These are phyloP conservation scores for Capricornis sumatraensis DNA, from an alignment of 2,113 vertebrate species.

Conservation along the genomic window DNA sequence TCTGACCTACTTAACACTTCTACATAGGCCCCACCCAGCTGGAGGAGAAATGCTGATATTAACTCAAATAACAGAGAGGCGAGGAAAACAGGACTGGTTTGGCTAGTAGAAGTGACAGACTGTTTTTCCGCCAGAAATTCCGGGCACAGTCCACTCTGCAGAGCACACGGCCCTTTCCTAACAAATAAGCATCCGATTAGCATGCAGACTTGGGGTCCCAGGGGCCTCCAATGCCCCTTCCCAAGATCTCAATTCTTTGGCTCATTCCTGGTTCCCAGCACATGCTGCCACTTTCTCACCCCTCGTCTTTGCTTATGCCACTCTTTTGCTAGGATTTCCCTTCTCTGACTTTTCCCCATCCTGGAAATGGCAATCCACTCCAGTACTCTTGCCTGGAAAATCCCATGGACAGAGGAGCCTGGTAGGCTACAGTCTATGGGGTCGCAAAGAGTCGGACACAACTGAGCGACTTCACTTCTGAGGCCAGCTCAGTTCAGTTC, in stretches of 20 bases:
- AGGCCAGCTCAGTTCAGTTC: neutral
- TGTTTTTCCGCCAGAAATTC: neutral
- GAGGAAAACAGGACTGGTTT: neutral
- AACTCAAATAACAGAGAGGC: neutral
- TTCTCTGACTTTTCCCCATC: neutral
- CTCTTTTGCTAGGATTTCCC: neutral
- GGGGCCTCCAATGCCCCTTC: neutral
- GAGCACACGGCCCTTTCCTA: neutral
- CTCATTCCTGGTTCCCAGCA: neutral
- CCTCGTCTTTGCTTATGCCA: neutral
- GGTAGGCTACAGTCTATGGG: no score
- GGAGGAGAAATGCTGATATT: neutral
- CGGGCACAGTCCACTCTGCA: neutral
- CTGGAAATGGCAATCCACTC: neutral
- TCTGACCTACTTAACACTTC: slow-evolving; percentile 34
- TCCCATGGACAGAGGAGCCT: no score
- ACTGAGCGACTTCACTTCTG: no score
- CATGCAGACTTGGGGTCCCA: neutral
- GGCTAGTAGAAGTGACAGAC: neutral
- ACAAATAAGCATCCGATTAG: neutral
- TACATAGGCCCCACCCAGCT: neutral
- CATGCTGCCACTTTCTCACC: neutral
- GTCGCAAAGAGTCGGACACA: no score
- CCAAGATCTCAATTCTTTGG: neutral
- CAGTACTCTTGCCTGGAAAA: no score